These are phyloP conservation scores for Coelopa pilipes DNA, from an alignment of 2,888 invertebrate genomes.

Conservation along the genomic window DNA sequence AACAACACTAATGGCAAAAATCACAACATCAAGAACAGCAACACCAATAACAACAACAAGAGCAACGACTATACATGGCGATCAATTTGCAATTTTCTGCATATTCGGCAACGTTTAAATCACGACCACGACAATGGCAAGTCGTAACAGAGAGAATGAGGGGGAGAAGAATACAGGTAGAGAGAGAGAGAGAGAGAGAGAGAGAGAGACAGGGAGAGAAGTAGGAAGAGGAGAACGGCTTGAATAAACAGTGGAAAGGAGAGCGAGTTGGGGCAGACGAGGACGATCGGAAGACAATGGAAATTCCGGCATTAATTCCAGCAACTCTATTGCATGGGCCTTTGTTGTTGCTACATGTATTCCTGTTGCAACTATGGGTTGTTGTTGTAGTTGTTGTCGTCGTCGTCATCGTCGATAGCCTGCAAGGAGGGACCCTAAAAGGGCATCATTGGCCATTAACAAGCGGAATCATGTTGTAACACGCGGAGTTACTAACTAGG, in stretches of 20 bases:
- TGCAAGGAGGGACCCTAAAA: constrained; percentile 25
- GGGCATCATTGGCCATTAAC: constrained; percentile 35
- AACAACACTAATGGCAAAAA: too few relatives aligned
- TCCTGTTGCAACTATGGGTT: not conserved
- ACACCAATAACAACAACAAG: constrained; percentile 19
- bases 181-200: too few relatives aligned
- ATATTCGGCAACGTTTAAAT: constrained; percentile 33
- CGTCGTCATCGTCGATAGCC: not conserved
- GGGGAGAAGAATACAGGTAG: too few relatives aligned
- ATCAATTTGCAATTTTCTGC: constrained; percentile 33
- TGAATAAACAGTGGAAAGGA: not conserved
- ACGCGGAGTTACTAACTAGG: constrained; percentile 40
- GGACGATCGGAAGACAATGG: constrained; percentile 11
- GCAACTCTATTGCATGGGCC: not conserved
- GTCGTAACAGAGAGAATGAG: not conserved
- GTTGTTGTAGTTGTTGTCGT: not conserved
- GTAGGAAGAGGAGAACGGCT: constrained; percentile 3
- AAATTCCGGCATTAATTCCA: constrained; percentile 15
- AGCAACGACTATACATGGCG: constrained; percentile 15
- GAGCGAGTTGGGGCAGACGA: too few relatives aligned
- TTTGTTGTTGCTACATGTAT: not conserved
- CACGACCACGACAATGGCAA: constrained; percentile 8
- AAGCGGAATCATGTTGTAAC: constrained; percentile 39
- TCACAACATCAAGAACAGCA: too few relatives aligned
- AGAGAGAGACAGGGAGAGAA: not conserved